Base-by-base conservation (phyloP, 2,888 invertebrate genomes). In the Ypsolopha scabrella region DNA sequence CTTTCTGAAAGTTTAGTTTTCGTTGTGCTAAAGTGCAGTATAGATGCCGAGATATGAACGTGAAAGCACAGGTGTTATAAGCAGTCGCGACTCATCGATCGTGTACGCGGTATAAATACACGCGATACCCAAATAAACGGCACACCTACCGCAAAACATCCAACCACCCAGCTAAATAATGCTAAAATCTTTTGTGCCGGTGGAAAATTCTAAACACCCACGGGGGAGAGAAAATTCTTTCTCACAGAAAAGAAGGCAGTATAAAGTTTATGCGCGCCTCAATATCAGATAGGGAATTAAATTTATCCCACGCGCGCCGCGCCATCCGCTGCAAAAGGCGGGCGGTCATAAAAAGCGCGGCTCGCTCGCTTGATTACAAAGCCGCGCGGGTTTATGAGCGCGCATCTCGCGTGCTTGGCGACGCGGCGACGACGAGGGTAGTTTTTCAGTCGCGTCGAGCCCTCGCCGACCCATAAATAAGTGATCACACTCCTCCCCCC, bases 321-420 rank as follows among this genome's bases (percentile, higher is more conserved):
- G 43, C 37, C 72, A 70, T 68, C 62, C 72, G 67, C 71, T 73
- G 76, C 75, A 69, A 74, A 74, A 75, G 63, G 60, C 72, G 70
- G 63, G 60, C 72, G n/a, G n/a, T 80, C 81, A 71, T 81, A 82
- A 82, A 83, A 83, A 79, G 72, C 78, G 80, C 80, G 81, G 77
- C 71, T 63, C 69, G 72, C 69, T 39, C 46, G 52, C 48, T 77
- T 81, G 80, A 83, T 83, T 83, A 79, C 81, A 75, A 75, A 77
- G 76, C 77, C 69, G 70, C 70, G 72, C 66, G 70, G 65, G 70
- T 72, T 78, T 77, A 75, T 70, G 72, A 68, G 70, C 68, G 70
- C 71, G 65, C 68, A 62, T 65, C 68, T 68, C 68, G 69, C 69
- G 67, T 64, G 61, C 60, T 56, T 53, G 59, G 60, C 60, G 61